Evolutionary conservation across 2,888 invertebrate species (phyloP).

Genomic region (Hemithea aestivaria): DNA sequence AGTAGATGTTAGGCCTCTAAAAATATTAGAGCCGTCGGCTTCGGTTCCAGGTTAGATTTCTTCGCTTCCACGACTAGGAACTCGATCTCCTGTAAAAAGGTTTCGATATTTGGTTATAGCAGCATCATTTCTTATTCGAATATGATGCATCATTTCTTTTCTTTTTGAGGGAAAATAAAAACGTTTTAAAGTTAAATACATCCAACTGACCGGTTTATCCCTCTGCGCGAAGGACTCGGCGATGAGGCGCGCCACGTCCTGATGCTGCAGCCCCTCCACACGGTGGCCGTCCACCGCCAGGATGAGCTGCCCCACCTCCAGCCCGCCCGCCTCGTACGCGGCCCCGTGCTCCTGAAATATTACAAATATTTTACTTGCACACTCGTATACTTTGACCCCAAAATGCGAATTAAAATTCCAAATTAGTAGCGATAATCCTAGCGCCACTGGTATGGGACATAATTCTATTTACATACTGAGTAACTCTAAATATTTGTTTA

Average conservation of each 20-base stretch:
- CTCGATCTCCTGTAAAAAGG: slow-evolving; percentile 86
- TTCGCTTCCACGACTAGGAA: slow-evolving; percentile 96
- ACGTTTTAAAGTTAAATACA: too few relatives aligned
- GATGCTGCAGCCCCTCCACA: slow-evolving; percentile 89
- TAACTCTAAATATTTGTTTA: too few relatives aligned
- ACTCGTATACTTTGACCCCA: too few relatives aligned
- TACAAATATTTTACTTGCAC: background rate
- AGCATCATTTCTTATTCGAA: too few relatives aligned
- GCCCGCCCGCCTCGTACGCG: slow-evolving; percentile 93
- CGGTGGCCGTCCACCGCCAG: slow-evolving; percentile 92
- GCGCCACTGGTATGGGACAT: too few relatives aligned
- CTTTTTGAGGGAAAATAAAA: too few relatives aligned
- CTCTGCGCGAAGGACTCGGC: slow-evolving; percentile 95
- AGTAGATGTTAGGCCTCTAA: slow-evolving; percentile 95
- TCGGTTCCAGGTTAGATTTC: slow-evolving; percentile 94
- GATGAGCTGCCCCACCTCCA: slow-evolving; percentile 96
- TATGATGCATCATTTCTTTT: too few relatives aligned
- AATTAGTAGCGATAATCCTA: too few relatives aligned
- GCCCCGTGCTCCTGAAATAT: slow-evolving; percentile 92
- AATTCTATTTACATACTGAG: too few relatives aligned
- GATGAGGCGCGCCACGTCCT: slow-evolving; percentile 94
- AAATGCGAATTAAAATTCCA: too few relatives aligned
- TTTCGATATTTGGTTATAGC: too few relatives aligned
- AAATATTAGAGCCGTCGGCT: slow-evolving; percentile 93
- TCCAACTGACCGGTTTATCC: slow-evolving; percentile 80